Evolutionary conservation across 2,113 vertebrate species (phyloP).

Genomic region (Seriola rivoliana): DNA sequence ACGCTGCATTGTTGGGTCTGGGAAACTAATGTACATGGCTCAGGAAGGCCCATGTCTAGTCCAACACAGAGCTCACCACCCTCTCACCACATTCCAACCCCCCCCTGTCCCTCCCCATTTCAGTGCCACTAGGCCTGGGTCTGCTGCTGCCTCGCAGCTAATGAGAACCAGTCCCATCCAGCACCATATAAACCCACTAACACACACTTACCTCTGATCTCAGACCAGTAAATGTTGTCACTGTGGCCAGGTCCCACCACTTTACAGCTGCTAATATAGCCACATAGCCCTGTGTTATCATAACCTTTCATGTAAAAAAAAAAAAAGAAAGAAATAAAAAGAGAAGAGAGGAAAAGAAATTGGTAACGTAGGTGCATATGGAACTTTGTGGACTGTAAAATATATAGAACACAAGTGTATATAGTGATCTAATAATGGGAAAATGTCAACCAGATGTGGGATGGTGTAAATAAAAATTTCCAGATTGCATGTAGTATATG

Average conservation of each 20-base stretch:
- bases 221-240: slow-evolving; percentile 79
- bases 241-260: slow-evolving; percentile 65
- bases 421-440: slow-evolving; percentile 26
- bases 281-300: slow-evolving; percentile 68
- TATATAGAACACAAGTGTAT: slow-evolving; percentile 37
- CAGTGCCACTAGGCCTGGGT: slow-evolving; percentile 44
- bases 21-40: not conserved
- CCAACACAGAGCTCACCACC: slow-evolving; percentile 11
- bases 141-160: slow-evolving; percentile 59
- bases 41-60: slow-evolving; percentile 16
- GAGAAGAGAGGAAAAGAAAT: slow-evolving; percentile 31
- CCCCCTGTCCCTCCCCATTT: not conserved
- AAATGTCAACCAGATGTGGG: slow-evolving; percentile 74
- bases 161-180: slow-evolving; percentile 77
- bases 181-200: slow-evolving; percentile 79
- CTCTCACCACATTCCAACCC: slow-evolving; percentile 23
- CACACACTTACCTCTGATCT: slow-evolving; percentile 77
- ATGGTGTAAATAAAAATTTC: slow-evolving; percentile 48
- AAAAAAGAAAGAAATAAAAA: slow-evolving; percentile 35
- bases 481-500: slow-evolving; percentile 38
- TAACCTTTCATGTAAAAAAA: slow-evolving; percentile 71
- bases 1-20: not conserved
- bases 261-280: slow-evolving; percentile 71
- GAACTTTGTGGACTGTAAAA: slow-evolving; percentile 67
- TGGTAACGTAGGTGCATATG: slow-evolving; percentile 43